phyloP scores from a whole-genome alignment of 2,888 invertebrate species.

The Pheosia gnoma region DNA sequence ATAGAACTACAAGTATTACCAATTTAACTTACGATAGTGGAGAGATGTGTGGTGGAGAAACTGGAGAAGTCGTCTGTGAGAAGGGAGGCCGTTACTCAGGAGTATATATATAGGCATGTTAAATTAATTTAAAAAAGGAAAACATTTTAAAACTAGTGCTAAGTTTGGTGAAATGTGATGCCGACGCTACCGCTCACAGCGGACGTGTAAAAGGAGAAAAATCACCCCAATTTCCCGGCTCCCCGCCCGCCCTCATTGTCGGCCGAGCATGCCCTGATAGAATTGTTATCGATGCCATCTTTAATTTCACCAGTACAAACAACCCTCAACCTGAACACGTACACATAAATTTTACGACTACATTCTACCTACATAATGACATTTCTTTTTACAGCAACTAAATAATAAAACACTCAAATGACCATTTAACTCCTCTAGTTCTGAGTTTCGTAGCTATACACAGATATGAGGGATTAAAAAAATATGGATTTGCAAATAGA shows the following conservation, averaged over 20 bases:
- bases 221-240: constrained; percentile 80
- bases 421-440: neutral
- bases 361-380: neutral
- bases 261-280: constrained; percentile 76
- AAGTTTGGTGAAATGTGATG: constrained; percentile 23
- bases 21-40: too few species aligned
- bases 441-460: neutral
- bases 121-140: neutral
- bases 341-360: constrained; percentile 13
- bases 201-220: constrained; percentile 75
- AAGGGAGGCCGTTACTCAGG: too few species aligned
- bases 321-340: constrained; percentile 35
- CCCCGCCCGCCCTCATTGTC: constrained; percentile 65
- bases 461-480: neutral
- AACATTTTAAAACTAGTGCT: constrained; percentile 6
- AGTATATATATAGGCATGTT: too few species aligned
- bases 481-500: constrained; percentile 46
- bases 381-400: neutral
- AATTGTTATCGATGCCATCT: constrained; percentile 85
- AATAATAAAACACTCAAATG: too few species aligned
- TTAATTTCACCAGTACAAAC: constrained; percentile 82
- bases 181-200: constrained; percentile 49
- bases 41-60: too few species aligned
- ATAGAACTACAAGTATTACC: too few species aligned
- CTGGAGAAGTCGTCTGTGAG: too few species aligned